These are phyloP conservation scores for Altica lythri DNA, from an alignment of 2,888 invertebrate genomes.

Conservation along the genomic window DNA sequence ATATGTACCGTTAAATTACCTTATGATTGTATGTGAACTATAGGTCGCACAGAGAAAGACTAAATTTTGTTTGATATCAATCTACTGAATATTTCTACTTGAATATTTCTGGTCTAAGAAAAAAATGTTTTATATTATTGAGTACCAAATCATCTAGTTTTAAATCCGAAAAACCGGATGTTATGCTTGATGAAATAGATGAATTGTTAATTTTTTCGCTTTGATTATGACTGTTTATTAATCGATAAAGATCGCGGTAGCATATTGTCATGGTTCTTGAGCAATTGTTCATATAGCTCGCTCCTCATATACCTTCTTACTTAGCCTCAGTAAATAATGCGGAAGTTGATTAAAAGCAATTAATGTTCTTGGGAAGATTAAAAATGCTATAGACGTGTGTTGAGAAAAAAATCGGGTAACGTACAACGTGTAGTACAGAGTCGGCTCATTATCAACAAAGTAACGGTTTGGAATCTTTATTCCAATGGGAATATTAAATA, in stretches of 20 bases:
- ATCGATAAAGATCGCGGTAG: slow-evolving; percentile 32
- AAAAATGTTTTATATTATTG: no score
- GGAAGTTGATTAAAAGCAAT: slow-evolving; percentile 31
- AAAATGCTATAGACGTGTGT: slow-evolving; percentile 10
- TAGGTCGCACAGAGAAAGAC: no score
- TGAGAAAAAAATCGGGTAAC: neutral
- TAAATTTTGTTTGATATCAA: no score
- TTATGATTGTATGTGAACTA: no score
- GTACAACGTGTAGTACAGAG: neutral
- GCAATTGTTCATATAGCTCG: slow-evolving; percentile 35
- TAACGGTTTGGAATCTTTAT: no score
- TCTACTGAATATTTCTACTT: no score
- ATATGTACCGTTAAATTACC: no score
- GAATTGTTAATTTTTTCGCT: slow-evolving; percentile 6
- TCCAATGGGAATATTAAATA: no score
- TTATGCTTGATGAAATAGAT: slow-evolving; percentile 12
- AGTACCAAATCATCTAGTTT: neutral
- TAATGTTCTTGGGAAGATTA: slow-evolving; percentile 24
- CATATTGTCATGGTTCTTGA: slow-evolving; percentile 31
- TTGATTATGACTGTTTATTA: slow-evolving; percentile 40
- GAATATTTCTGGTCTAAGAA: no score
- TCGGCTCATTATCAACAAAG: no score
- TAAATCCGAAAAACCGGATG: slow-evolving; percentile 8
- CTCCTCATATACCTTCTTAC: slow-evolving; percentile 5
- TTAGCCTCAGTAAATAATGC: slow-evolving; percentile 20